These are phyloP conservation scores for Dione vanillae DNA, from an alignment of 2,888 invertebrate species.

Conservation along the genomic window DNA sequence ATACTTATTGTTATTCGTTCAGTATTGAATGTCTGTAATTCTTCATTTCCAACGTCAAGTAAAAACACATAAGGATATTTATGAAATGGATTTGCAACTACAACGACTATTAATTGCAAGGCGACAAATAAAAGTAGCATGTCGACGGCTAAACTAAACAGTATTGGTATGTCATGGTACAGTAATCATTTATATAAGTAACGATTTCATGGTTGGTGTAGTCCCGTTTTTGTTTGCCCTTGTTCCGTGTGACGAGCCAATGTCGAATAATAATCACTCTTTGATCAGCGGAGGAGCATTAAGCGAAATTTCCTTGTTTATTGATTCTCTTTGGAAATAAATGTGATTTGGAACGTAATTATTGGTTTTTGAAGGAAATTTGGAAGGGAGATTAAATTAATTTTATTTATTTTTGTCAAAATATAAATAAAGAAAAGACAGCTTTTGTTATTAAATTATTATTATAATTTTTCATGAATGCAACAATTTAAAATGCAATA, in stretches of 20 bases:
- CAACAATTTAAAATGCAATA: too few species aligned
- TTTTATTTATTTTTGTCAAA: conserved; percentile 3
- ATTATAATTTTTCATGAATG: background rate
- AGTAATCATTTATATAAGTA: conserved; percentile 73
- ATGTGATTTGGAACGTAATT: conserved; percentile 3
- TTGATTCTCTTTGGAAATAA: conserved; percentile 37
- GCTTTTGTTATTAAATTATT: background rate
- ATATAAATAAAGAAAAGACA: background rate
- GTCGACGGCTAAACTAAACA: conserved; percentile 54
- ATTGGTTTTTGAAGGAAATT: background rate
- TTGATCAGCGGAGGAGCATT: conserved; percentile 60
- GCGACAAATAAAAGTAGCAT: conserved; percentile 65
- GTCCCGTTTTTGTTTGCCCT: conserved; percentile 69
- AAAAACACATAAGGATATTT: conserved; percentile 76
- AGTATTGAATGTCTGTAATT: conserved; percentile 67
- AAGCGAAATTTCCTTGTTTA: conserved; percentile 50
- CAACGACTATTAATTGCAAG: conserved; percentile 55
- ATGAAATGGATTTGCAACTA: conserved; percentile 68
- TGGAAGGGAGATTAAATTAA: too few species aligned
- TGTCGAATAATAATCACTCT: conserved; percentile 57
- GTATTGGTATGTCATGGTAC: conserved; percentile 68
- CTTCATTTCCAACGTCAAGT: conserved; percentile 79
- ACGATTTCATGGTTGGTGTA: conserved; percentile 69
- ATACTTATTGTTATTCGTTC: conserved; percentile 72
- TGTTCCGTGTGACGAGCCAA: conserved; percentile 66